Conservation (phyloP, 2,888 invertebrate species). For the Caenorhabditis sp. region DNA sequence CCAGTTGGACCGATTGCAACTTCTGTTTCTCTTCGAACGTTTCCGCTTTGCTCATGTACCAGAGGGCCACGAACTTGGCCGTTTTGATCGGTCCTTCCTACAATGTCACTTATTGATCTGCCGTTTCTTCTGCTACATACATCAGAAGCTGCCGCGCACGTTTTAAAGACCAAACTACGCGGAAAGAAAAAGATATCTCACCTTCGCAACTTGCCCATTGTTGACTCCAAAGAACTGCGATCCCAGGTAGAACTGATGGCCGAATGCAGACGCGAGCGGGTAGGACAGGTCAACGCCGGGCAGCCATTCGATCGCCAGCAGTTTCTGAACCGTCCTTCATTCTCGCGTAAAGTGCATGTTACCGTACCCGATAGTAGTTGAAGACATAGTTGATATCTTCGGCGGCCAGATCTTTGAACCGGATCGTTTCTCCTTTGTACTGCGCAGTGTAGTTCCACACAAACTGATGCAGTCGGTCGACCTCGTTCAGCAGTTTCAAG, state of each 20-base stretch:
- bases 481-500: slow-evolving; percentile 67
- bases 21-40: slow-evolving; percentile 58
- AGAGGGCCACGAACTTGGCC: slow-evolving; percentile 68
- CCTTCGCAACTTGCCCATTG: slow-evolving; percentile 31
- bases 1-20: slow-evolving; percentile 68
- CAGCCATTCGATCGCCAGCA: slow-evolving; percentile 58
- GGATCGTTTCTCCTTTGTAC: slow-evolving; percentile 46
- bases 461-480: slow-evolving; percentile 66
- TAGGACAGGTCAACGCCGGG: slow-evolving; percentile 65
- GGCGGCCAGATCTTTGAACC: slow-evolving; percentile 59
- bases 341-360: slow-evolving; percentile 13
- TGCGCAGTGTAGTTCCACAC: slow-evolving; percentile 61
- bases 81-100: slow-evolving; percentile 68
- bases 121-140: too few species aligned
- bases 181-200: neutral
- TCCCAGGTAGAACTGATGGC: slow-evolving; percentile 64
- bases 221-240: slow-evolving; percentile 76
- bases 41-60: slow-evolving; percentile 72
- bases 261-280: slow-evolving; percentile 69
- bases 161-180: too few species aligned
- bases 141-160: too few species aligned
- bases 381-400: slow-evolving; percentile 66
- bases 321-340: slow-evolving; percentile 33
- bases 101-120: slow-evolving; percentile 13
- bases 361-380: slow-evolving; percentile 63